Conservation (phyloP, 2,888 invertebrate species). For the Caenorhabditis sp. region DNA sequence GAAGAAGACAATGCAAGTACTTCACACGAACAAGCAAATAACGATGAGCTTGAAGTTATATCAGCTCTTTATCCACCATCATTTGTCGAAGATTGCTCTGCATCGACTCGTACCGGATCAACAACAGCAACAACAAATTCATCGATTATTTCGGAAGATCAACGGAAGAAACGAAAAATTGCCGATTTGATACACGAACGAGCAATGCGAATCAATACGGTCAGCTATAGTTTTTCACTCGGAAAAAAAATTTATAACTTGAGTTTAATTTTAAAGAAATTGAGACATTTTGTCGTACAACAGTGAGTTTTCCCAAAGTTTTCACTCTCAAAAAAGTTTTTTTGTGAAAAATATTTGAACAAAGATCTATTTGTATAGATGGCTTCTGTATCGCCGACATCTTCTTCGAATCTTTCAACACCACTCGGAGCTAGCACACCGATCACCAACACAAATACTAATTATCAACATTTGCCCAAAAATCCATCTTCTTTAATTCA, state of each 20-base stretch:
- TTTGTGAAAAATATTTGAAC: too few species aligned
- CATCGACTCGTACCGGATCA: background rate
- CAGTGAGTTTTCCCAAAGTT: too few species aligned
- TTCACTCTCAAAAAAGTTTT: too few species aligned
- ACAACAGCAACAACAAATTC: background rate
- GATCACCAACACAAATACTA: conserved; percentile 5
- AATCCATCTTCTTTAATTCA: background rate
- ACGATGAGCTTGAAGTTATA: background rate
- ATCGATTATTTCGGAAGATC: background rate
- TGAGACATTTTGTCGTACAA: too few species aligned
- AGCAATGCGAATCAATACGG: background rate
- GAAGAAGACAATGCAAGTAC: background rate
- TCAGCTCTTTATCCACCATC: background rate
- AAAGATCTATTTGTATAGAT: background rate
- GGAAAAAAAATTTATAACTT: background rate
- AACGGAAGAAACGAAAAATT: background rate
- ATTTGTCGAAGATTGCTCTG: background rate
- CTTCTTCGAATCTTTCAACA: conserved; percentile 9
- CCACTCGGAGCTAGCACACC: conserved; percentile 20
- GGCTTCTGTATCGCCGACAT: background rate
- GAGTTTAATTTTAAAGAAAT: too few species aligned
- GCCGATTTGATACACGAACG: background rate
- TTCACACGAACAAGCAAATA: background rate
- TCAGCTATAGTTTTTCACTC: background rate
- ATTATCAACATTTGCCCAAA: background rate